Evolutionary conservation across 1,140 invertebrate genomes (phyloP).

Genomic region (Tetramorium parvispinum): DNA sequence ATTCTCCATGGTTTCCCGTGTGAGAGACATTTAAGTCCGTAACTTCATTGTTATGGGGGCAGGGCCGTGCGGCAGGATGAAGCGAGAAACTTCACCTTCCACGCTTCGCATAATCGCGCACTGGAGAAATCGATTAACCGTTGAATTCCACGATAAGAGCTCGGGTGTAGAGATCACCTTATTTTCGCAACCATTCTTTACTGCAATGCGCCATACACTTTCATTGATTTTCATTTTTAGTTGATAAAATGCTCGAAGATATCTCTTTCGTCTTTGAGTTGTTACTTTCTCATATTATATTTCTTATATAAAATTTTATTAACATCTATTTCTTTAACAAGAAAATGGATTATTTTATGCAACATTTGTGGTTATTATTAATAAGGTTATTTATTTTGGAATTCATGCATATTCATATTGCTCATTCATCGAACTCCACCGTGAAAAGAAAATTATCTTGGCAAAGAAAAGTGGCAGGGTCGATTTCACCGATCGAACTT

Average conservation of each 20-base stretch:
- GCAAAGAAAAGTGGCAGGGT: constrained; percentile 12
- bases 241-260: background rate
- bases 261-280: background rate
- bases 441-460: constrained; percentile 10
- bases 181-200: constrained; percentile 25
- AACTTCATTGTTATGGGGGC: constrained; percentile 70
- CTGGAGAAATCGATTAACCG: constrained; percentile 66
- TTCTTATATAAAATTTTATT: background rate
- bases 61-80: background rate
- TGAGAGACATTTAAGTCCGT: constrained; percentile 74
- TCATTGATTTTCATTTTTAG: background rate
- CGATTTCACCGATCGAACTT: constrained; percentile 58
- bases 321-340: background rate
- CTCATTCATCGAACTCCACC: background rate
- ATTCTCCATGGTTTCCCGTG: constrained; percentile 69
- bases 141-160: constrained; percentile 61
- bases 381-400: background rate
- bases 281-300: background rate
- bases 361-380: background rate
- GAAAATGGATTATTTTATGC: background rate
- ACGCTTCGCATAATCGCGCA: constrained; percentile 60
- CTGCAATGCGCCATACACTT: background rate
- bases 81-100: constrained; percentile 37
- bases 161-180: constrained; percentile 54
- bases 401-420: background rate